Percentiles rank a stretch among this genome's conserved stretches.
Evolutionary conservation across 2,888 invertebrate species (phyloP).

Genomic region (Lepeophtheirus nordmannii): DNA sequence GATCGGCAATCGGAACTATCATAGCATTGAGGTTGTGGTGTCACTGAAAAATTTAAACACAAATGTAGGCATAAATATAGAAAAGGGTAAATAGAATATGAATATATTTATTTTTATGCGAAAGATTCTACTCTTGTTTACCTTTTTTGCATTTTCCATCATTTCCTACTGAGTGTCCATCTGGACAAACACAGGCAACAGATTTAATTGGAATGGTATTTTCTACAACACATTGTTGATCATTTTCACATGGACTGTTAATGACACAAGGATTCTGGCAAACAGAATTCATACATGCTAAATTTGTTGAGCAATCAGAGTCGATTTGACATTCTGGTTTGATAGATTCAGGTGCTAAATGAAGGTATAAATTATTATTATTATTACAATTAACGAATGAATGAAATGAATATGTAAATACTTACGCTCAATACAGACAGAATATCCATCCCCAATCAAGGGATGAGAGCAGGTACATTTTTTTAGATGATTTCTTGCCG

Average conservation of each 20-base stretch:
- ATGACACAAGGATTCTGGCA: slow-evolving; percentile 66
- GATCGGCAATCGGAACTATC: slow-evolving; percentile 31
- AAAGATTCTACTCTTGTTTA: background rate
- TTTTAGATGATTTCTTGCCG: slow-evolving; percentile 61
- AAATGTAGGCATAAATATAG: background rate
- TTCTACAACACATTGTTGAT: slow-evolving; percentile 17
- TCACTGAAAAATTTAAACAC: slow-evolving; percentile 11
- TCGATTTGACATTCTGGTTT: slow-evolving; percentile 50
- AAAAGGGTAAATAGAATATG: background rate
- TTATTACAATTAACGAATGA: background rate
- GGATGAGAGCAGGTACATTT: slow-evolving; percentile 65
- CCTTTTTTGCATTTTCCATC: slow-evolving; percentile 12
- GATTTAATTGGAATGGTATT: background rate
- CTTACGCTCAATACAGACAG: slow-evolving; percentile 44
- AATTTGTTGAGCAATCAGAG: slow-evolving; percentile 62
- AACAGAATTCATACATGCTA: slow-evolving; percentile 58
- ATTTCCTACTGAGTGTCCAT: slow-evolving; percentile 35
- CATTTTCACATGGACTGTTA: slow-evolving; percentile 13
- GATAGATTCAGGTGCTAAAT: background rate
- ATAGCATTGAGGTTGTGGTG: slow-evolving; percentile 28
- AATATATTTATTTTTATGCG: background rate
- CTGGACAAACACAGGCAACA: slow-evolving; percentile 58
- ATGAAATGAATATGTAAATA: background rate
- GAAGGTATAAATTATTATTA: background rate
- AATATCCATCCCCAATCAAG: slow-evolving; percentile 43